These are phyloP conservation scores for Asarcornis scutulata DNA, from an alignment of 2,113 vertebrate genomes.

Conservation along the genomic window DNA sequence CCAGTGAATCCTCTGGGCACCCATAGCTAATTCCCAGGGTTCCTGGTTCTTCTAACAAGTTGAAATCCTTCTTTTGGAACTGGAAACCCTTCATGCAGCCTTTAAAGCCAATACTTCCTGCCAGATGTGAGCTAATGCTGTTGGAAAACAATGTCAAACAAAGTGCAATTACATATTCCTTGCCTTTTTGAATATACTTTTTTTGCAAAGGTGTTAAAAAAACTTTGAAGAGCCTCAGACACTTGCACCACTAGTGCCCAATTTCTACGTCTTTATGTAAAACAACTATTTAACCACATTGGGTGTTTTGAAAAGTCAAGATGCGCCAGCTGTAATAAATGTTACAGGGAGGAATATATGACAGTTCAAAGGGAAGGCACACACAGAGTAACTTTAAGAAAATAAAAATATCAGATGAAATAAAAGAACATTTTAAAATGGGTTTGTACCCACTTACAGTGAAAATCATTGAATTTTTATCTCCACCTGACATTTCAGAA, in stretches of 20 bases:
- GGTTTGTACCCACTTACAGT: neutral
- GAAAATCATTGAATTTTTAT: neutral
- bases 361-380: neutral
- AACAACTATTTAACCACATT: neutral
- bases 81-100: slow-evolving; percentile 97
- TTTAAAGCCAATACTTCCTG: slow-evolving; percentile 81
- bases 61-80: slow-evolving; percentile 98
- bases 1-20: slow-evolving; percentile 95
- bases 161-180: neutral
- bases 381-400: neutral
- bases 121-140: slow-evolving; percentile 82
- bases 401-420: neutral
- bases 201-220: neutral
- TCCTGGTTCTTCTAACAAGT: slow-evolving; percentile 92
- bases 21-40: slow-evolving; percentile 95
- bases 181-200: neutral
- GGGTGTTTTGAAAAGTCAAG: neutral
- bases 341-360: neutral
- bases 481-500: neutral
- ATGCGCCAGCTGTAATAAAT: neutral
- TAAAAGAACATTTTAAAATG: neutral
- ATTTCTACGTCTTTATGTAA: neutral
- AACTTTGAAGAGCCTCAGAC: neutral
- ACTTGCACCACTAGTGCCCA: neutral
- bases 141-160: slow-evolving; percentile 37